A percentile compares a stretch with the other conserved stretches of the same genome.
Conservation (phyloP, 2,113 vertebrate species). For the Phaethon lepturus region DNA sequence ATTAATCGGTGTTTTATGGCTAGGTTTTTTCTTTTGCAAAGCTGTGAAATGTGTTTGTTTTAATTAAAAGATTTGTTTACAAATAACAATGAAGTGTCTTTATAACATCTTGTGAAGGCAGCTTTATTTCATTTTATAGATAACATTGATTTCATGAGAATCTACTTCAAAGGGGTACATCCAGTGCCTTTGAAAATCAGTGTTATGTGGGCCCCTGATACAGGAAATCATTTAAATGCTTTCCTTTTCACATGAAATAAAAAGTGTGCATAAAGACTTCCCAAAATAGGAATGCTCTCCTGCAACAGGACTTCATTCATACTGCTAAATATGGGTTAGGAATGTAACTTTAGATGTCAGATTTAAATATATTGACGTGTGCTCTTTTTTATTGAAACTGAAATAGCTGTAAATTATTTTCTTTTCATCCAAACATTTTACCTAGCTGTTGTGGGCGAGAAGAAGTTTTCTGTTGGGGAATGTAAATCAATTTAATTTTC, state of each 20-base stretch:
- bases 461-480: neutral
- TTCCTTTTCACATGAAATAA: slow-evolving; percentile 42
- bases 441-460: neutral
- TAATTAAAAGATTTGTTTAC: neutral
- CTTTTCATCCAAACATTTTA: neutral
- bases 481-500: neutral
- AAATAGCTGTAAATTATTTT: neutral
- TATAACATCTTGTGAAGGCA: neutral
- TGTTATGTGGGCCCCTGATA: neutral
- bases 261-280: slow-evolving; percentile 38
- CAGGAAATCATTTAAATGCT: slow-evolving; percentile 56
- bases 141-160: neutral
- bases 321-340: slow-evolving; percentile 57
- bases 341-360: slow-evolving; percentile 17
- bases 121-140: neutral
- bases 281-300: slow-evolving; percentile 38
- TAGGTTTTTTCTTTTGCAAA: neutral
- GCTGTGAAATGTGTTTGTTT: neutral
- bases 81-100: neutral
- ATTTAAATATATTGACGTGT: slow-evolving; percentile 23
- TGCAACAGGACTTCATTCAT: slow-evolving; percentile 53
- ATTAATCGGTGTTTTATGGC: neutral
- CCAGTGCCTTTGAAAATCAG: slow-evolving; percentile 1
- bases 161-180: slow-evolving; percentile 13
- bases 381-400: neutral